Base-by-base conservation (phyloP, 2,888 invertebrate species). In the Pollenia griseotomentosa region DNA sequence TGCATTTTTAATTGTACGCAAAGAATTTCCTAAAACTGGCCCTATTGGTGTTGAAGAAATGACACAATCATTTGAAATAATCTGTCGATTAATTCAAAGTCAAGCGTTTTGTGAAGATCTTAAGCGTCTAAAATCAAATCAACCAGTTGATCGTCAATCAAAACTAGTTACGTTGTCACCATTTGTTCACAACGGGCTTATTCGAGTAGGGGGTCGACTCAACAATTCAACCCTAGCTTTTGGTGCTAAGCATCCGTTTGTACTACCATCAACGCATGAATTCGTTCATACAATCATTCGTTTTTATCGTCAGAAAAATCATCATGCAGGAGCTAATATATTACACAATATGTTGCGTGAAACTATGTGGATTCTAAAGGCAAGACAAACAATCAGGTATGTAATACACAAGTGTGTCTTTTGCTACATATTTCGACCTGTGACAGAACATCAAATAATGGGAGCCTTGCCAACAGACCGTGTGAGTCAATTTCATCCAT, bases 361-460 rank as follows among this genome's bases (percentile, higher is more conserved):
- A 44, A 78, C n/a, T 11, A 11, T 65, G 2, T 84, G 42, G 82
- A 75, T 87, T n/a, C 48, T 73, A 10, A 75, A 42, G 0, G 73
- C 70, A n/a, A 80, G 61, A 61, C 65, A 77, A 46, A 46, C 42
- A 16, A 63, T 61, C 7, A 73, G 23, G 23, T 9, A 40, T 0
- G 40, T 63, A 14, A n/a, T n/a, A n/a, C n/a, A n/a, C n/a, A n/a
- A n/a, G n/a, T n/a, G n/a, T n/a, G n/a, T n/a, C n/a, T n/a, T n/a
- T n/a, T n/a, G n/a, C n/a, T n/a, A n/a, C n/a, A n/a, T n/a, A n/a
- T n/a, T n/a, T n/a, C n/a, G n/a, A n/a, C n/a, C n/a, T n/a, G n/a
- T n/a, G n/a, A n/a, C n/a, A n/a, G n/a, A n/a, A n/a, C n/a, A n/a
- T n/a, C n/a, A n/a, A n/a, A n/a, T n/a, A n/a, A n/a, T n/a, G n/a